Conservation (phyloP, 1,140 invertebrate genomes). For the Apis mellifera region Amel_HAv3.1 CM009933.2:8706501-8707000, state of each 20-base stretch:
- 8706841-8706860: background rate
- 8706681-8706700: background rate
- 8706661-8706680: background rate
- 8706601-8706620: background rate
- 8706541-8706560: background rate
- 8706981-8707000: constrained; percentile 48
- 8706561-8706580: background rate
- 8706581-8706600: background rate
- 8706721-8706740: background rate
- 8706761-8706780: background rate
- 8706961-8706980: constrained; percentile 44
- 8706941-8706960: constrained; percentile 12
- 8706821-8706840: too few relatives aligned
- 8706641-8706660: background rate
- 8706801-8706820: too few relatives aligned
- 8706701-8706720: background rate
- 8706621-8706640: background rate
- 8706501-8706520: background rate
- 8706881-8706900: background rate
- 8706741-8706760: constrained; percentile 1
- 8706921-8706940: constrained; percentile 28
- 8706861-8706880: background rate
- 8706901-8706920: constrained; percentile 40
- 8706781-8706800: background rate
- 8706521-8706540: background rate